Percentiles rank a stretch among this genome's conserved stretches.
Evolutionary conservation across 2,888 invertebrate genomes (phyloP).

Genomic region (Sisyra nigra): DNA sequence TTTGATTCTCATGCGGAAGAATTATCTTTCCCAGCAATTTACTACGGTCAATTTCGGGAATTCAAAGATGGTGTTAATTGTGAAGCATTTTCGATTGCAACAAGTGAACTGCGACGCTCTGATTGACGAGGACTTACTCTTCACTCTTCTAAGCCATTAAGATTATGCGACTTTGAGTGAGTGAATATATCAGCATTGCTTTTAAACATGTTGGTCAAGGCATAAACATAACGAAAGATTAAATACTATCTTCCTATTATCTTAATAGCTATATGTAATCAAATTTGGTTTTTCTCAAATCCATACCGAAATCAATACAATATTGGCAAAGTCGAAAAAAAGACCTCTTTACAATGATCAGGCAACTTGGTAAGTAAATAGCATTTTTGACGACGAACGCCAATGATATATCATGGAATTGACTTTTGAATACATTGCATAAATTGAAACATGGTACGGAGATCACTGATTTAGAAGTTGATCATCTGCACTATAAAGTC

Average conservation of each 20-base stretch:
- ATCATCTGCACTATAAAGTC: constrained; percentile 11
- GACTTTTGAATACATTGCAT: constrained; percentile 18
- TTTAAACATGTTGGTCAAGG: constrained; percentile 17
- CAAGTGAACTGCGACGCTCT: constrained; percentile 16
- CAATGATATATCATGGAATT: constrained; percentile 24
- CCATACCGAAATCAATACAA: constrained; percentile 22
- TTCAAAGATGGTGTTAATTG: constrained; percentile 16
- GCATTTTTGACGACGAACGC: constrained; percentile 21
- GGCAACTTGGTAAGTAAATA: constrained; percentile 23
- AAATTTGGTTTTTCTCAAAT: constrained; percentile 21
- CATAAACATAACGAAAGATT: constrained; percentile 18
- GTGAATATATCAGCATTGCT: constrained; percentile 12
- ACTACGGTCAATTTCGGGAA: constrained; percentile 19
- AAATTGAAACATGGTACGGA: constrained; percentile 13
- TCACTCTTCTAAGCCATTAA: constrained; percentile 18
- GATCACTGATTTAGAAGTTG: constrained; percentile 6
- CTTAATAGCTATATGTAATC: constrained; percentile 18
- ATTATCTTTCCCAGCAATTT: constrained; percentile 24
- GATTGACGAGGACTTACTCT: constrained; percentile 20
- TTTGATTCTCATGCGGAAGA: constrained; percentile 25
- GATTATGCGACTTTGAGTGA: constrained; percentile 13
- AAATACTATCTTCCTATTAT: constrained; percentile 18
- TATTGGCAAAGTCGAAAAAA: constrained; percentile 22
- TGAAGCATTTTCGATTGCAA: constrained; percentile 12
- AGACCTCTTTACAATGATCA: constrained; percentile 25